Evolutionary conservation across 2,797 vertebrate species (phyloP), one percentile per base, ranked within the genome.

Genomic region (Mionectes olivaceus): DNA sequence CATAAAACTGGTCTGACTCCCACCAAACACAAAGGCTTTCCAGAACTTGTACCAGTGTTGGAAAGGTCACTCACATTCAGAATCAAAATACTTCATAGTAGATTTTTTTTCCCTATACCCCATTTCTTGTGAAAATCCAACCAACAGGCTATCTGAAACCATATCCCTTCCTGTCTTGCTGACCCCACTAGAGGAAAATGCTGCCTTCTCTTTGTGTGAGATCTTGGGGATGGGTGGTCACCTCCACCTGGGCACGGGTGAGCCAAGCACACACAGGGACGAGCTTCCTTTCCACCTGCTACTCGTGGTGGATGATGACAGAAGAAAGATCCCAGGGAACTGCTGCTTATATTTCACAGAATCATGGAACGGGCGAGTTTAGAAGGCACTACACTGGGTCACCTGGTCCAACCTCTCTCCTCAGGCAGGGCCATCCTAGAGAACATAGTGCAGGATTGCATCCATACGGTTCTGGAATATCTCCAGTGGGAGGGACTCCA

Each of bases 241-340:
- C 24, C 23, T 30, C 55, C 30, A 44, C 0, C 0, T 5, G 17
- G 41, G 10, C 12, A 30, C 2, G 11, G 67, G 18, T 16, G 4
- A 78, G 13, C 7, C 1, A 2, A 30, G 50, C 17, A 46, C 1
- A 2, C 0, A 3, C 44, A 50, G 9, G 22, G 43, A 15, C 0
- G 0, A 87, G 27, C 32, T 80, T 49, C 19, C 55, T 69, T 68
- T 80, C 70, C 47, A 44, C 0, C 1, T 11, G 21, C 23, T 67
- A 39, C 44, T 49, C 9, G 5, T 33, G 24, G 41, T 30, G 23
- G 52, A 57, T 49, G 37, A 87, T 21, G 35, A 43, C 10, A 43
- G 19, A 67, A 59, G 27, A 63, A 75, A 59, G 24, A 24, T 18
- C 30, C 19, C 27, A 74, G 37, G 46, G 35, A 83, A 80, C 10